phyloP scores from a whole-genome alignment of 2,888 invertebrate genomes.

The Campaea margaritaria region DNA sequence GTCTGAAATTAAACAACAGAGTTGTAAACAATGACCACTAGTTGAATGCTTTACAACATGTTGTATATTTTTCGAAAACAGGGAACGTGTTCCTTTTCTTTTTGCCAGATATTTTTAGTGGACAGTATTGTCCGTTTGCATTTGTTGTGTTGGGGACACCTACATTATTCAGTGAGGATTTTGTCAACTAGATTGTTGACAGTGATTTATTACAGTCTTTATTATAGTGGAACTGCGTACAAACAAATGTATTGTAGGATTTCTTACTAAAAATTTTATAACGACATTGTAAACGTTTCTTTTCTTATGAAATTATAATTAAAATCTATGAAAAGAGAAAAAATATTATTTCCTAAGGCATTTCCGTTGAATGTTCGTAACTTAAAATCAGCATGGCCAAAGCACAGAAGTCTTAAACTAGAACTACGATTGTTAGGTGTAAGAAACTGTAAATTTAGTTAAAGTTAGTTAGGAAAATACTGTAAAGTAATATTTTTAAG shows the following conservation, averaged over 20 bases:
- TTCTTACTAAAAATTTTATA: slow-evolving; percentile 12
- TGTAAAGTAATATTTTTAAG: slow-evolving; percentile 66
- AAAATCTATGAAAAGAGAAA: slow-evolving; percentile 10
- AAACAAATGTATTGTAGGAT: slow-evolving; percentile 43
- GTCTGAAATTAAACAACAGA: slow-evolving; percentile 59
- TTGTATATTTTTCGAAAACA: slow-evolving; percentile 71
- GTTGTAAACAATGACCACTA: slow-evolving; percentile 65
- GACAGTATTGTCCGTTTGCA: slow-evolving; percentile 57
- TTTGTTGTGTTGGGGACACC: slow-evolving; percentile 59
- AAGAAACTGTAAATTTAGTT: slow-evolving; percentile 72
- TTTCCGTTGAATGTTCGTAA: slow-evolving; percentile 8
- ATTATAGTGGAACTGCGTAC: slow-evolving; percentile 45
- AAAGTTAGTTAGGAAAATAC: slow-evolving; percentile 46
- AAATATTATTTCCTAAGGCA: slow-evolving; percentile 31
- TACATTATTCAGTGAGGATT: slow-evolving; percentile 53
- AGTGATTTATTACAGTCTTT: slow-evolving; percentile 73
- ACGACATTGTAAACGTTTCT: slow-evolving; percentile 16
- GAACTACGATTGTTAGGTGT: slow-evolving; percentile 63
- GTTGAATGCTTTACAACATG: slow-evolving; percentile 64
- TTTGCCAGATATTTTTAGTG: slow-evolving; percentile 53
- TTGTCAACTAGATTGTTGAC: slow-evolving; percentile 71
- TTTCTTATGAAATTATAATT: slow-evolving; percentile 7
- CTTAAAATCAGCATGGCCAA: slow-evolving; percentile 72
- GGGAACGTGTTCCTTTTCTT: slow-evolving; percentile 62
- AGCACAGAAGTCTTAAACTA: slow-evolving; percentile 69